phyloP scores from a whole-genome alignment of 2,797 vertebrate species.

The Streptopelia turtur region DNA sequence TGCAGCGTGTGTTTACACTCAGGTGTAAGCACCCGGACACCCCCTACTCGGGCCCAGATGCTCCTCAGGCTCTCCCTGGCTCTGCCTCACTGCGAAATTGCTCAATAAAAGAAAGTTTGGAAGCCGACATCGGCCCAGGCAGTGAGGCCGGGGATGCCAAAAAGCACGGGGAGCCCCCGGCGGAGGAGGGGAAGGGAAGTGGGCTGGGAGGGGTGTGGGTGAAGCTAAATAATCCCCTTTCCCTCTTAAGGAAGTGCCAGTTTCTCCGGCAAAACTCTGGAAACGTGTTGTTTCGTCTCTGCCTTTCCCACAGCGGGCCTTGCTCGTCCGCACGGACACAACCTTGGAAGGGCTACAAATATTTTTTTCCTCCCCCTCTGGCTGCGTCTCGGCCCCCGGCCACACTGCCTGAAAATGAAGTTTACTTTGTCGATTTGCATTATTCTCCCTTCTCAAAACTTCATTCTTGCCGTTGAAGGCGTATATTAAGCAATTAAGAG shows the following conservation, averaged over 20 bases:
- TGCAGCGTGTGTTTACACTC: conserved; percentile 31
- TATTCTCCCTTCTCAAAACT: conserved; percentile 41
- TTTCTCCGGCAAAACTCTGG: conserved; percentile 72
- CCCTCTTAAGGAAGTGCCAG: conserved; percentile 60
- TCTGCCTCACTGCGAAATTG: conserved; percentile 8
- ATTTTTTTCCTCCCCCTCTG: background rate
- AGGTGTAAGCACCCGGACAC: conserved; percentile 44
- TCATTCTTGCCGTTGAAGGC: conserved; percentile 52
- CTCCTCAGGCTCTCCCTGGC: conserved; percentile 40
- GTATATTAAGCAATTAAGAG: conserved; percentile 22
- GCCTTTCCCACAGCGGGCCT: conserved; percentile 61
- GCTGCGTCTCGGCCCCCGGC: background rate
- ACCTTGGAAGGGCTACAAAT: conserved; percentile 35
- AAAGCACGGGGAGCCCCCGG: conserved; percentile 29
- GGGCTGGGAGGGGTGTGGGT: background rate
- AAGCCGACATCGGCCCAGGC: conserved; percentile 24
- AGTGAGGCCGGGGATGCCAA: conserved; percentile 27
- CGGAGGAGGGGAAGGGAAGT: background rate
- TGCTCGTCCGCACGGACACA: conserved; percentile 55
- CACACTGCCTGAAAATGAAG: conserved; percentile 81
- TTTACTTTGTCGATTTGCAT: conserved; percentile 71
- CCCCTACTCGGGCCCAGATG: conserved; percentile 18
- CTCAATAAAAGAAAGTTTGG: conserved; percentile 67
- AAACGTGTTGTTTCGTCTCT: conserved; percentile 46
- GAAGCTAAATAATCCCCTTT: conserved; percentile 29